These are phyloP conservation scores for Halcyon smyrnensis DNA, from an alignment of 2,797 vertebrate genomes.

Conservation along the genomic window DNA sequence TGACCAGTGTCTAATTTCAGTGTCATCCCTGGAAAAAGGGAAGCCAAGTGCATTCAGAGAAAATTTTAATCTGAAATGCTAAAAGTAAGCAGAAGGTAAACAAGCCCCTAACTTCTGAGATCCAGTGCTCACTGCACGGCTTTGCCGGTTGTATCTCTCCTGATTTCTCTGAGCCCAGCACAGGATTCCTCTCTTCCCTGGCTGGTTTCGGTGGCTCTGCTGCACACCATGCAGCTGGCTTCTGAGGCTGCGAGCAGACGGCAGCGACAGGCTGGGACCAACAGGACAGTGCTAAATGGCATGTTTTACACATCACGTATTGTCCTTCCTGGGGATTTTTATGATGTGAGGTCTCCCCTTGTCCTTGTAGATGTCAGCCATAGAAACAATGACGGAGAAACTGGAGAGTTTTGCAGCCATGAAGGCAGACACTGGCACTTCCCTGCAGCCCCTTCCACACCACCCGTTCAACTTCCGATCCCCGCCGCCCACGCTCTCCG, in stretches of 20 bases:
- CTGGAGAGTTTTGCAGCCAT: conserved; percentile 93
- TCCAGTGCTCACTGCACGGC: rapidly evolving
- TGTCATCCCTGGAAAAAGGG: background rate
- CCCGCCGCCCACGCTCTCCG: conserved; percentile 92
- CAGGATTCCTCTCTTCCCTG: background rate
- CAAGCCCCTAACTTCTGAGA: background rate
- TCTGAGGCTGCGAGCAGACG: background rate
- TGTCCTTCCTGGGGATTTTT: background rate
- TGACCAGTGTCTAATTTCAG: rapidly evolving
- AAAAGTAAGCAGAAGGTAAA: background rate
- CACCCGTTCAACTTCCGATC: conserved; percentile 97
- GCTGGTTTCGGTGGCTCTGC: background rate
- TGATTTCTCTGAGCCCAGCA: background rate
- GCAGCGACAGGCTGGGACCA: background rate
- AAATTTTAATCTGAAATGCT: background rate
- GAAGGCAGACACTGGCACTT: conserved; percentile 87
- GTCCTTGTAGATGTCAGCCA: conserved; percentile 91
- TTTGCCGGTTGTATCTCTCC: background rate
- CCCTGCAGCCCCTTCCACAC: conserved; percentile 93
- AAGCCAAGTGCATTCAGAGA: background rate
- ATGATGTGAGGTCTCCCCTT: background rate
- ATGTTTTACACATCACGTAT: rapidly evolving
- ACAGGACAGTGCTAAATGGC: rapidly evolving
- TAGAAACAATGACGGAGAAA: conserved; percentile 98
- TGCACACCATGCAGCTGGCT: background rate